phyloP scores from a whole-genome alignment of 92 coral and sea anemone genomes.

The Porites cylindrica region DNA sequence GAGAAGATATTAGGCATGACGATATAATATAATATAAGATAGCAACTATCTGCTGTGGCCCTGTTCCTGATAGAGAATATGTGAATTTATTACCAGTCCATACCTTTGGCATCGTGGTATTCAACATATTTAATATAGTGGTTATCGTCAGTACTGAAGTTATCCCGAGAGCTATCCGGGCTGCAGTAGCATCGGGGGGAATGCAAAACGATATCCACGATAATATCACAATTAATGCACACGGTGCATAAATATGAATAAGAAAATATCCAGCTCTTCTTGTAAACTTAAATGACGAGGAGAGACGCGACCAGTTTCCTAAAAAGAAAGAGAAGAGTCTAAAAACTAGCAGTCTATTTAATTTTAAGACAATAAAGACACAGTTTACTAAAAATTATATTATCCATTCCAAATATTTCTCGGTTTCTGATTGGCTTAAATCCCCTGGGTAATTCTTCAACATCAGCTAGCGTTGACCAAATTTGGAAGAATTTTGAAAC shows the following conservation, averaged over 20 bases:
- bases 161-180: constrained; percentile 95
- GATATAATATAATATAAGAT: too few species aligned
- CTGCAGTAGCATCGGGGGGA: constrained; percentile 96
- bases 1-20: too few species aligned
- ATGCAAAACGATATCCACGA: constrained; percentile 99
- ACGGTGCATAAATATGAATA: constrained; percentile 96
- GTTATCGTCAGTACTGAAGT: constrained; percentile 95
- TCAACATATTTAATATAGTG: constrained; percentile 90
- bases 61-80: not conserved
- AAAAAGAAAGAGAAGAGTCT: not conserved
- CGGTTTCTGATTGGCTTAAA: too few species aligned
- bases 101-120: constrained; percentile 99
- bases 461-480: too few species aligned
- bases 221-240: constrained; percentile 92
- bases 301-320: constrained; percentile 97
- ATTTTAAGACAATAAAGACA: too few species aligned
- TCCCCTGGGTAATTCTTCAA: too few species aligned
- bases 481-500: too few species aligned
- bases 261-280: constrained; percentile 92
- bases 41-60: too few species aligned
- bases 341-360: not conserved
- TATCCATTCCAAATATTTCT: too few species aligned
- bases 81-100: not conserved
- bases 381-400: too few species aligned
- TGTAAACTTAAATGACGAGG: constrained; percentile 72